Evolutionary conservation across 2,888 invertebrate species (phyloP), one percentile per base, ranked within the genome.

Genomic region (Phrixothrix hirtus): DNA sequence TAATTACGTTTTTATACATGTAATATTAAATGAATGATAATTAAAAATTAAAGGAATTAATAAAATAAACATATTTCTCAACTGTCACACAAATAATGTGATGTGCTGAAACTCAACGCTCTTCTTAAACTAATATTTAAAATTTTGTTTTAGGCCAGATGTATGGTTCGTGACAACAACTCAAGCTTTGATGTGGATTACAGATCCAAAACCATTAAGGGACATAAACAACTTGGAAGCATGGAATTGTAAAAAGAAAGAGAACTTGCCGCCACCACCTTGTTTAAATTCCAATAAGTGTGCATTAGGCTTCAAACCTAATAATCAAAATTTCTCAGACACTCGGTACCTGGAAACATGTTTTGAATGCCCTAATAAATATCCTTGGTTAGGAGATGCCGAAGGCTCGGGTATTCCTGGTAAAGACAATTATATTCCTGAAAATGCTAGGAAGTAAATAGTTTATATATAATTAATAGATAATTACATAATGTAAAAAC

Each of bases 281-380:
- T 95, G 94, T 77, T 88, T 86, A 64, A 80, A 87, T 54, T 78
- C 90, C 53, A 91, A 89, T 72, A 92, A 91, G 64, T 95, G 94
- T 69, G 91, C 91, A 0, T 77, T 94, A 25, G 79, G 85, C 53
- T 92, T 92, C 75, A 91, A 87, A 69, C 83, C 83, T 11, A 83
- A 88, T 13, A 88, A 87, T 55, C 79, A 82, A 12, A 92, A 92
- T 74, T 80, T 89, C 68, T 87, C 89, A 1, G 86, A 89, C 56
- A 89, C 89, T 3, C 84, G 93, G 68, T 93, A 94, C 70, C 83
- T 94, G 84, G 89, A 91, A 70, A 91, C 93, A 11, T 94, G 93
- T 73, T 81, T 79, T 51, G 90, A 92, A 55, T 94, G 93, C 69
- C 93, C 93, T 10, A 87, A 87, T 58, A 82, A 84, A 74, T 87